Base-by-base conservation (phyloP, 2,888 invertebrate genomes). In the Microplitis deprimator region DNA sequence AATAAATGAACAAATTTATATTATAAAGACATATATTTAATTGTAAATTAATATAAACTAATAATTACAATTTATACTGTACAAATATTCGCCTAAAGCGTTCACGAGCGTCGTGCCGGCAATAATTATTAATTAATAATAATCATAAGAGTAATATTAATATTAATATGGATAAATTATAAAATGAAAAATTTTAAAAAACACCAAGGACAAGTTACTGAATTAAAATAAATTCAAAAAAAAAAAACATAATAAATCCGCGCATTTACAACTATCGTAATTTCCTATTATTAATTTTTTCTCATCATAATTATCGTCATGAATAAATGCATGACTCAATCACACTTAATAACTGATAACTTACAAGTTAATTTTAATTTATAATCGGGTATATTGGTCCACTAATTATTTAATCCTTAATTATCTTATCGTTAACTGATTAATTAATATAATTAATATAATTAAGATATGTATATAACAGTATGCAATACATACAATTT, bases 1-100 rank as follows among this genome's bases (percentile, higher is more conserved):
- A 38, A 38, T 20, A 64, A 65, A 75, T 70, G 40, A 75, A 65
- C 41, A 65, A 50, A 50, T 50, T 50, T 50, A 50, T 50, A 50
- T 50, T 50, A 50, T 50, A 50, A 50, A 50, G 50, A 50, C 50
- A 50, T 50, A 50, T 50, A 13, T 50, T 50, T 50, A 13, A 50
- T 50, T 10, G 10, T 50, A 50, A 50, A 50, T 10, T 50, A 50
- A 50, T 50, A 50, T 13, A 50, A 50, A 8, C 50, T 29, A 29
- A 4, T 29, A 29, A 29, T 29, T 29, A 29, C 29, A 29, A 29
- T 29, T 29, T 50, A 50, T 13, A 50, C 50, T 50, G 50, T 50
- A 50, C 50, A 50, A 50, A 50, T 50, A 50, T 50, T 50, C 50
- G 50, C 50, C 50, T 50, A 50, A 50, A 50, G 50, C 50, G 13